These are phyloP conservation scores for Ellobius talpinus DNA, from an alignment of 2,113 vertebrate species.

Conservation along the genomic window DNA sequence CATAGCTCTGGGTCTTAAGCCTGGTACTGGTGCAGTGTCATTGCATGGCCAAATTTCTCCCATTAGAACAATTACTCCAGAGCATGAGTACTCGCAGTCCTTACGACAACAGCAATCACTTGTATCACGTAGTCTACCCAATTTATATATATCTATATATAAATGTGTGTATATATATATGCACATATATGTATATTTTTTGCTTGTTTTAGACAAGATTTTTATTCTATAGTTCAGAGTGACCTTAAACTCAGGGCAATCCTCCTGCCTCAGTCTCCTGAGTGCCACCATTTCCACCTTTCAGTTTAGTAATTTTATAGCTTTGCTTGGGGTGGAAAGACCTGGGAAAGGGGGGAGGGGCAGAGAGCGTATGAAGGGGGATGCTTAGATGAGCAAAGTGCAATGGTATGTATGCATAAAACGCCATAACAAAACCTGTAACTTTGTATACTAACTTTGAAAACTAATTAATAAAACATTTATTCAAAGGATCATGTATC, in stretches of 20 bases:
- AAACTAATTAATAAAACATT: background rate
- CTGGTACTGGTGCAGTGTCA: background rate
- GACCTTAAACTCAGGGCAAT: background rate
- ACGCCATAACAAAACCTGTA: background rate
- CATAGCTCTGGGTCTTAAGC: background rate
- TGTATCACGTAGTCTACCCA: background rate
- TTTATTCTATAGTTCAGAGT: background rate
- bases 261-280: background rate
- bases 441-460: background rate
- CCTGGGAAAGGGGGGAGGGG: too few relatives aligned
- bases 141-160: background rate
- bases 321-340: background rate
- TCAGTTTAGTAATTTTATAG: constrained; percentile 24
- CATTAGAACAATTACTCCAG: background rate
- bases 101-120: background rate
- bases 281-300: background rate
- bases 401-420: background rate
- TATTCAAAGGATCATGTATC: constrained; percentile 20
- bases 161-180: background rate
- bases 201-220: background rate
- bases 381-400: background rate
- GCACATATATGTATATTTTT: background rate
- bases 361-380: background rate
- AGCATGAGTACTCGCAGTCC: background rate
- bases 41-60: background rate